Percentiles rank a stretch among this genome's conserved stretches.
phyloP scores from a whole-genome alignment of 30 jellyfish, hydroid and myxozoan genomes.

The Turritopsis rubra region DNA sequence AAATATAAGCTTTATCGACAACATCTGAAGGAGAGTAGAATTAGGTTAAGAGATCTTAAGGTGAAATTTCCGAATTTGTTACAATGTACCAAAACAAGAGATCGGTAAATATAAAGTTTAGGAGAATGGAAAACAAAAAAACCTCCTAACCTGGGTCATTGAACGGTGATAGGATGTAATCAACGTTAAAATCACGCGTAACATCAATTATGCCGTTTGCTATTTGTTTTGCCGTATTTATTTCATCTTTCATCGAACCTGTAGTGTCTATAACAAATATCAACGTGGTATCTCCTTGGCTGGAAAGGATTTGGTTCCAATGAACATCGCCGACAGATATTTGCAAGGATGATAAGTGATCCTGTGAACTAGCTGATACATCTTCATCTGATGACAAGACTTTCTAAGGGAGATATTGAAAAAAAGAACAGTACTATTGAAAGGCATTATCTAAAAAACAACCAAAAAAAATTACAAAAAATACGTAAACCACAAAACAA shows the following conservation, averaged over 20 bases:
- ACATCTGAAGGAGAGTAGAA: too few species aligned
- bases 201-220: slow-evolving; percentile 69
- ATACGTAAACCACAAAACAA: neutral
- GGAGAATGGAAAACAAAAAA: too few species aligned
- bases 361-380: neutral
- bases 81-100: neutral
- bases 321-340: slow-evolving; percentile 38
- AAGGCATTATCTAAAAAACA: too few species aligned
- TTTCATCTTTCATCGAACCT: slow-evolving; percentile 79
- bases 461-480: neutral
- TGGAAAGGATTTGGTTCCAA: slow-evolving; percentile 52
- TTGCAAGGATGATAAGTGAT: neutral
- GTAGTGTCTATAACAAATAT: slow-evolving; percentile 81
- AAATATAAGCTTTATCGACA: too few species aligned
- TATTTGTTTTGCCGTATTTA: slow-evolving; percentile 69
- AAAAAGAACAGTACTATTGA: too few species aligned
- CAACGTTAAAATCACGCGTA: slow-evolving; percentile 47
- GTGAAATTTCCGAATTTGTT: neutral
- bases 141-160: slow-evolving; percentile 65
- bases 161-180: slow-evolving; percentile 70
- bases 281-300: slow-evolving; percentile 69
- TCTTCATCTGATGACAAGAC: neutral
- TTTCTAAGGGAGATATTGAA: neutral
- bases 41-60: too few species aligned
- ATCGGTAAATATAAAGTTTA: neutral